Percentiles rank a stretch among this genome's conserved stretches.
These are phyloP conservation scores for Phengaris arion DNA, from an alignment of 2,888 invertebrate genomes.

Conservation along the genomic window DNA sequence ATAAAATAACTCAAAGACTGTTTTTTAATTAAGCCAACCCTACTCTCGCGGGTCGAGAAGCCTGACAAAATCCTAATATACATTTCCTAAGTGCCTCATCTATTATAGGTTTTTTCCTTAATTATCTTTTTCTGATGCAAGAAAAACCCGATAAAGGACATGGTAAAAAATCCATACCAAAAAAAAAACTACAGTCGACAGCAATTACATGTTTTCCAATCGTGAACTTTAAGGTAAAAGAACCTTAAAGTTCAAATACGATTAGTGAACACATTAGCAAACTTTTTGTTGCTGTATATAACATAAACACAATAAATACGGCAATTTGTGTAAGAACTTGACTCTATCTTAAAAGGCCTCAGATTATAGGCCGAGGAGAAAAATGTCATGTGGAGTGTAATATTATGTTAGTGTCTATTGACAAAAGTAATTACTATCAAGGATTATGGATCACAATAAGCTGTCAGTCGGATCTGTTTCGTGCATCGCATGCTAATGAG, in stretches of 20 bases:
- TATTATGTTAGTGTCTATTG: constrained; percentile 9
- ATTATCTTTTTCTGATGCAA: too few relatives aligned
- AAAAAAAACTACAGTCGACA: too few relatives aligned
- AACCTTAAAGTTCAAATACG: too few relatives aligned
- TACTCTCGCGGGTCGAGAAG: neutral
- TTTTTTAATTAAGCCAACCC: neutral
- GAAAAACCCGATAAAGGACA: too few relatives aligned
- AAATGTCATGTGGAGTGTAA: neutral
- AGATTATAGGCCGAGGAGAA: neutral
- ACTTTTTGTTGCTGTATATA: too few relatives aligned
- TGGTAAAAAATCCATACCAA: too few relatives aligned
- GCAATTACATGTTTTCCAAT: too few relatives aligned
- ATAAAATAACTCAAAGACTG: constrained; percentile 27
- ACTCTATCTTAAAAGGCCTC: neutral
- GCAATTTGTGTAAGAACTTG: neutral
- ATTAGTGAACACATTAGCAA: too few relatives aligned
- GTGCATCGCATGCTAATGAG: constrained; percentile 57
- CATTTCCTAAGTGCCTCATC: neutral
- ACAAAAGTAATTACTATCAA: constrained; percentile 23
- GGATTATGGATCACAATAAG: constrained; percentile 32
- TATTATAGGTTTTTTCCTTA: too few relatives aligned
- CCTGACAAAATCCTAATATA: neutral
- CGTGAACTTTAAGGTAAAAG: too few relatives aligned
- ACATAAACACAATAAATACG: too few relatives aligned
- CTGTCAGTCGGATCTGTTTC: constrained; percentile 45